Percentiles rank a stretch among this genome's conserved stretches.
Evolutionary conservation across 2,797 vertebrate species (phyloP).

Genomic region (Sparidentex hasta): DNA sequence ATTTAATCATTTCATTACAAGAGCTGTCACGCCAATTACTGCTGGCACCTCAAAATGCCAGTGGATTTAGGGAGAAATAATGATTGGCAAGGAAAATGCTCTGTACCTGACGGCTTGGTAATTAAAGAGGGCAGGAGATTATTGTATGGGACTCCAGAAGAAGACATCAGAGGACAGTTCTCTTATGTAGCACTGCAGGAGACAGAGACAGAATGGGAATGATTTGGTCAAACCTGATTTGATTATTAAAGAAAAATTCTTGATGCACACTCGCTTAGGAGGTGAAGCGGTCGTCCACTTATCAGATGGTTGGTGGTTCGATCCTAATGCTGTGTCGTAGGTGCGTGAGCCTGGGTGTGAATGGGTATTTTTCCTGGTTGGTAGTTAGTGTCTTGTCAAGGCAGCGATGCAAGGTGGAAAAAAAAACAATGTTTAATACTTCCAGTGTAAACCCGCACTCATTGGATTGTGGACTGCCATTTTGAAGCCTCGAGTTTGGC

Average conservation of each 20-base stretch:
- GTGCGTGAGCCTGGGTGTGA: too few species aligned
- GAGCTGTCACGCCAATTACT: slow-evolving; percentile 64
- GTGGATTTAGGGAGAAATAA: slow-evolving; percentile 57
- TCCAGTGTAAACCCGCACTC: too few species aligned
- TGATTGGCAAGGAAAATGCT: slow-evolving; percentile 71
- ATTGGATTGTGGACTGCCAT: too few species aligned
- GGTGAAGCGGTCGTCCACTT: too few species aligned
- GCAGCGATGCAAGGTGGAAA: too few species aligned
- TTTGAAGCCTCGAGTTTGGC: too few species aligned
- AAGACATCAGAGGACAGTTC: slow-evolving; percentile 50
- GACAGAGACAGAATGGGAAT: slow-evolving; percentile 13
- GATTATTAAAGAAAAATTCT: not conserved
- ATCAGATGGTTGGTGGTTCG: too few species aligned
- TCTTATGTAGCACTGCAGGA: slow-evolving; percentile 32
- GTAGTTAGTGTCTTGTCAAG: too few species aligned
- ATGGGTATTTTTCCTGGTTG: too few species aligned
- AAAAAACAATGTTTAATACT: too few species aligned
- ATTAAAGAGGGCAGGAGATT: slow-evolving; percentile 72
- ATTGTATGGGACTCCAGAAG: slow-evolving; percentile 43
- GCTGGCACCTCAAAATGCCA: slow-evolving; percentile 52
- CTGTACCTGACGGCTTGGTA: slow-evolving; percentile 62
- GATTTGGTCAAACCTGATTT: slow-evolving; percentile 7
- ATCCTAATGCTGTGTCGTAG: too few species aligned
- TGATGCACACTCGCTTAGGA: too few species aligned
- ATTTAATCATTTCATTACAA: slow-evolving; percentile 71